These are phyloP conservation scores for silkworm (Bombyx mori) DNA, from an alignment of 1,140 invertebrate genomes.

Conservation along the genomic window DNA sequence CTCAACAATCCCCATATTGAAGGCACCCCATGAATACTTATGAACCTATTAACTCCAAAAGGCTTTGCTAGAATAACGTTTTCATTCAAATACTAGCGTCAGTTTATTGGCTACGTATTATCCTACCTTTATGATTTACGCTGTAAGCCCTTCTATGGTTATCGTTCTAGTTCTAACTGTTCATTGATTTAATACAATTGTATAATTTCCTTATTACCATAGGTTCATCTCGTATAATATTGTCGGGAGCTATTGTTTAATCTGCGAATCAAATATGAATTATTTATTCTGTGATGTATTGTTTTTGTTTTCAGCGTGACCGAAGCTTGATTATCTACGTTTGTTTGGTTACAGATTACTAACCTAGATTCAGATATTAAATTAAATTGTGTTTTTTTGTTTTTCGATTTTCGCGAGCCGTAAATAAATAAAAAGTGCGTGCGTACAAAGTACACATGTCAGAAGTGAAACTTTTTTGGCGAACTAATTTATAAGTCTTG, in stretches of 20 bases:
- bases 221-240: constrained; percentile 32
- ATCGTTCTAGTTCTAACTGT: constrained; percentile 23
- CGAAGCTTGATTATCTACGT: no score
- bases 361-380: not conserved
- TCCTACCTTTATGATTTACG: constrained; percentile 17
- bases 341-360: not conserved
- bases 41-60: constrained; percentile 2
- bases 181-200: constrained; percentile 34
- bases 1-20: no score
- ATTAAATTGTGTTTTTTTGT: no score
- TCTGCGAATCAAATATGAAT: constrained; percentile 4
- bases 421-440: no score
- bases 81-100: constrained; percentile 3
- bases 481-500: no score
- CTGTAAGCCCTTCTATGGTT: constrained; percentile 32
- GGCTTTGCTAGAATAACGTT: constrained; percentile 2
- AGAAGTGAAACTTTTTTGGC: no score
- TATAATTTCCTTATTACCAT: constrained; percentile 31
- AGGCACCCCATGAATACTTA: not conserved
- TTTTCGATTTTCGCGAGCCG: no score
- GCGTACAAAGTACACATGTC: no score
- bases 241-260: constrained; percentile 13
- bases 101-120: constrained; percentile 3
- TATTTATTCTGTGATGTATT: not conserved
- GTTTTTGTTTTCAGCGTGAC: no score